Percentiles rank a stretch among this genome's conserved stretches.
These are phyloP conservation scores for Pyrgus malvae DNA, from an alignment of 2,888 invertebrate genomes.

Conservation along the genomic window DNA sequence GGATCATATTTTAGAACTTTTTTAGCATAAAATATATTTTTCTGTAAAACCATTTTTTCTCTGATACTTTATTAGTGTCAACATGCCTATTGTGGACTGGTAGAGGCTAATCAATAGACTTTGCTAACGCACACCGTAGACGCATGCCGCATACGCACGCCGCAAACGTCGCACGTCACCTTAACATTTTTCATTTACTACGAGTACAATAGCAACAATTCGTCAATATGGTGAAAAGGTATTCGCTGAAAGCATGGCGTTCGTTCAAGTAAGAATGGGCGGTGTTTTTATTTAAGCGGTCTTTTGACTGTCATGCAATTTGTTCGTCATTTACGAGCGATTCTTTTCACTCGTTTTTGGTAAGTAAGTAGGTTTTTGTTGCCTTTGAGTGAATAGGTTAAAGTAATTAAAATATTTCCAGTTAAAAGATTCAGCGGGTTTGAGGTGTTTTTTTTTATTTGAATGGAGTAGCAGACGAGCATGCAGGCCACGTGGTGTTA, in stretches of 20 bases:
- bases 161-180: not conserved
- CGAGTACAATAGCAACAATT: not conserved
- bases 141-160: not conserved
- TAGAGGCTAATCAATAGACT: too few relatives aligned
- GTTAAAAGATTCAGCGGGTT: too few relatives aligned
- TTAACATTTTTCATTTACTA: constrained; percentile 13
- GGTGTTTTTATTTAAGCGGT: constrained; percentile 8
- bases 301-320: constrained; percentile 12
- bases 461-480: too few relatives aligned
- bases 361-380: not conserved
- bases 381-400: not conserved
- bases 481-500: too few relatives aligned
- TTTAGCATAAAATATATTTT: too few relatives aligned
- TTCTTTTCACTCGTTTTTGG: not conserved
- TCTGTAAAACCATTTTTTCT: too few relatives aligned
- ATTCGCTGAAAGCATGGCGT: constrained; percentile 1
- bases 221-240: constrained; percentile 5
- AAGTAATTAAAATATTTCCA: too few relatives aligned
- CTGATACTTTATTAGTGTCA: too few relatives aligned
- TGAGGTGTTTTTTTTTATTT: too few relatives aligned
- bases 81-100: too few relatives aligned
- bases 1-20: too few relatives aligned
- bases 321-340: not conserved
- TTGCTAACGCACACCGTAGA: not conserved
- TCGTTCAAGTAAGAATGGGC: constrained; percentile 1